Conservation (phyloP, 23 tunicate species). For the Halocynthia roretzi region DNA sequence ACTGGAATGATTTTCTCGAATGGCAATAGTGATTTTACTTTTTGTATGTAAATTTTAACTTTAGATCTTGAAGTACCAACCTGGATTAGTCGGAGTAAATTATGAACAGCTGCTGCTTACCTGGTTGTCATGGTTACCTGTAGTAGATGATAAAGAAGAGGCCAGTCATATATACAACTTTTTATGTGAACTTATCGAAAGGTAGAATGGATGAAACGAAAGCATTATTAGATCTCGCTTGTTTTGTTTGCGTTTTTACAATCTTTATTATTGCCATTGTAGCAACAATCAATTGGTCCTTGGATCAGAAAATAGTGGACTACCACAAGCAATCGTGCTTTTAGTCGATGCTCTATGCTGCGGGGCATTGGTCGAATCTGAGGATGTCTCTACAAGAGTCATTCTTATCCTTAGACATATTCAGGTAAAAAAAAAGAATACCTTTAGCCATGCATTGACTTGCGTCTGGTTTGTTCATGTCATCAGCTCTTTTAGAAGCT, state of each 20-base stretch:
- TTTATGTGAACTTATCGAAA: constrained; percentile 83
- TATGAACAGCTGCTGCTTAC: constrained; percentile 38
- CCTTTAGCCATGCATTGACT: not conserved
- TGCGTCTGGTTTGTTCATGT: not conserved
- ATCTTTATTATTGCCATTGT: not conserved
- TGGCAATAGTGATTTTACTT: not conserved
- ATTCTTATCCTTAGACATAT: constrained; percentile 51
- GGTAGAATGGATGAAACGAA: constrained; percentile 28
- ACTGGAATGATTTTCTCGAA: not conserved
- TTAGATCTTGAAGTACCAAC: constrained; percentile 54
- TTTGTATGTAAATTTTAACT: not conserved
- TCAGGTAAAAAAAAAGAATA: constrained; percentile 30
- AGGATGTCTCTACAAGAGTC: constrained; percentile 44
- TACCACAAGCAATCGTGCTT: constrained; percentile 63
- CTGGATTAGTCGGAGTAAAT: constrained; percentile 41
- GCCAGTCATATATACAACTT: constrained; percentile 79
- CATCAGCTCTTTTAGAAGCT: not conserved
- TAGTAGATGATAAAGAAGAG: constrained; percentile 93
- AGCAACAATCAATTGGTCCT: constrained; percentile 60
- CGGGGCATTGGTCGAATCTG: constrained; percentile 49
- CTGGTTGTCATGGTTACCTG: constrained; percentile 99
- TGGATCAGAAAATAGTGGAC: constrained; percentile 61
- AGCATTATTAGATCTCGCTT: not conserved
- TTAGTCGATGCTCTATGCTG: constrained; percentile 79
- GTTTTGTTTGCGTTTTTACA: not conserved